Conservation (phyloP, 2,888 invertebrate species). For the Thera obeliscata region DNA sequence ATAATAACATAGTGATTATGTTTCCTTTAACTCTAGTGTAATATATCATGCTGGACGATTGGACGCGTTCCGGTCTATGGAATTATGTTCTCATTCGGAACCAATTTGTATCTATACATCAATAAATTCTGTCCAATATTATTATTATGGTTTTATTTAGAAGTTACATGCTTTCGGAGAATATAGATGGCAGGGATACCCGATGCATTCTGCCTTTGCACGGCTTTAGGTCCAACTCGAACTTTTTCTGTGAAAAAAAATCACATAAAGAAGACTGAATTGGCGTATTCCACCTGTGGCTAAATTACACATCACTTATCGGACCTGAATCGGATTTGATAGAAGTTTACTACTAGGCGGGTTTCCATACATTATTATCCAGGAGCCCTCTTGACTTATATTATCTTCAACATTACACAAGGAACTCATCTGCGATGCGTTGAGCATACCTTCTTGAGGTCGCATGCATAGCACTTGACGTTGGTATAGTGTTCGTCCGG, state of each 20-base stretch:
- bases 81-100: constrained; percentile 67
- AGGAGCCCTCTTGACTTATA: too few relatives aligned
- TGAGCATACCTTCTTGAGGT: constrained; percentile 56
- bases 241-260: constrained; percentile 54
- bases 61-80: constrained; percentile 50
- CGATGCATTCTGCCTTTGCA: constrained; percentile 42
- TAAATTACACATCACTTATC: too few relatives aligned
- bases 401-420: too few relatives aligned
- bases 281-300: background rate
- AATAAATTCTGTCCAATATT: constrained; percentile 81
- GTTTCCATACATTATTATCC: too few relatives aligned
- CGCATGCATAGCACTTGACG: constrained; percentile 74
- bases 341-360: too few relatives aligned
- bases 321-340: too few relatives aligned
- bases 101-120: constrained; percentile 77
- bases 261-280: background rate
- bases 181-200: constrained; percentile 58
- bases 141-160: constrained; percentile 57
- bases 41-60: constrained; percentile 47
- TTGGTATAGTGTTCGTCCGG: constrained; percentile 51
- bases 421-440: too few relatives aligned
- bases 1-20: constrained; percentile 82
- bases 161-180: constrained; percentile 42
- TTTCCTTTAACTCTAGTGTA: constrained; percentile 68
- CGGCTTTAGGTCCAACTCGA: constrained; percentile 46